phyloP scores from a whole-genome alignment of 1,140 invertebrate genomes.

The Yoshiicerus persimilis region DNA sequence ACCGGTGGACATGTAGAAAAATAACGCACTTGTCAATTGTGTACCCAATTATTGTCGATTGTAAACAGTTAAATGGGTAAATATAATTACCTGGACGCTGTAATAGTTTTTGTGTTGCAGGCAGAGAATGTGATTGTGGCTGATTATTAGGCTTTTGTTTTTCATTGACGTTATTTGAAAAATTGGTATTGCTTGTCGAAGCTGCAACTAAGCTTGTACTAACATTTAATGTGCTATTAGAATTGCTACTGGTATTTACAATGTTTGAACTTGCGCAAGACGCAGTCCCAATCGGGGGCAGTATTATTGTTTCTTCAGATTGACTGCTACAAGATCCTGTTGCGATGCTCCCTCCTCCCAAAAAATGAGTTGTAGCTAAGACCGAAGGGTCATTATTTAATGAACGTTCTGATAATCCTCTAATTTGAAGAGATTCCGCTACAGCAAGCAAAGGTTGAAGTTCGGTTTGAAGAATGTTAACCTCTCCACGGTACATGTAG shows the following conservation, averaged over 20 bases:
- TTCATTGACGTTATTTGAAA: neutral
- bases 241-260: neutral
- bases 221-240: too few species aligned
- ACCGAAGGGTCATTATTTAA: neutral
- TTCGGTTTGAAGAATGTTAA: constrained; percentile 37
- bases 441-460: constrained; percentile 37
- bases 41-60: too few species aligned
- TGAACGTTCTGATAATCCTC: constrained; percentile 3
- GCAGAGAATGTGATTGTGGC: neutral
- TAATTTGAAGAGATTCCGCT: constrained; percentile 42
- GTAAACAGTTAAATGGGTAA: neutral
- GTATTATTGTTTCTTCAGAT: constrained; percentile 4
- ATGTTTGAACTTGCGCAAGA: neutral
- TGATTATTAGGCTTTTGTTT: neutral
- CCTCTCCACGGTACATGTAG: constrained; percentile 45
- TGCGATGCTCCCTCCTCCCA: neutral
- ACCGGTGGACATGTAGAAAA: too few species aligned
- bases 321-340: neutral
- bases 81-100: neutral
- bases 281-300: neutral
- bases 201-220: neutral
- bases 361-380: neutral
- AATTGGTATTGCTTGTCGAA: neutral
- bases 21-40: too few species aligned
- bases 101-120: neutral